phyloP scores from a whole-genome alignment of 2,888 invertebrate genomes.

The Mythimna loreyi region DNA sequence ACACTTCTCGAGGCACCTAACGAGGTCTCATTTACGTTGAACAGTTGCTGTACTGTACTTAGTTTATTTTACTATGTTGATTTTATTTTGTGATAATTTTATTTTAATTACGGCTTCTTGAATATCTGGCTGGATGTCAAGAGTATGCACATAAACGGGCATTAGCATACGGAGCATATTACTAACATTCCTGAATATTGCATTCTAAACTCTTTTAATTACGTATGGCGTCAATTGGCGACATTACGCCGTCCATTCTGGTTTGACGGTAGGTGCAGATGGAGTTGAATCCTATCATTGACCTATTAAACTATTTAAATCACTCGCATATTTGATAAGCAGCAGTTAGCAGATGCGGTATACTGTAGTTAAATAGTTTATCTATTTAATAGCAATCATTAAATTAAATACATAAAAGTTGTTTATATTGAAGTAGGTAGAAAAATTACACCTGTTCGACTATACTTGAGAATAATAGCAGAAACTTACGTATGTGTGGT shows the following conservation, averaged over 20 bases:
- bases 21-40: constrained; percentile 37
- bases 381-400: constrained; percentile 11
- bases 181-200: constrained; percentile 52
- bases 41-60: constrained; percentile 59
- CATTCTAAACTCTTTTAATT: constrained; percentile 23
- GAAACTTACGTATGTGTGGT: constrained; percentile 30
- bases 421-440: constrained; percentile 30
- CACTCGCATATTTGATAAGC: constrained; percentile 15
- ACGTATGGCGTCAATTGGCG: constrained; percentile 25
- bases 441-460: constrained; percentile 16
- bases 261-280: constrained; percentile 14
- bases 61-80: constrained; percentile 40
- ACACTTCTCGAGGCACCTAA: constrained; percentile 38
- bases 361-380: constrained; percentile 17
- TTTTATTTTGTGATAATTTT: constrained; percentile 46
- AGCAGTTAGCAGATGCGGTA: constrained; percentile 21
- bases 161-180: constrained; percentile 22
- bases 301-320: constrained; percentile 2
- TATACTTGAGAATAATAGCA: constrained; percentile 35
- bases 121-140: constrained; percentile 18
- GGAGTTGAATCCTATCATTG: constrained; percentile 10
- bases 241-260: constrained; percentile 19
- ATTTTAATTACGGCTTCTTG: constrained; percentile 24
- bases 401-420: constrained; percentile 9
- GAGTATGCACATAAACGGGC: neutral